Evolutionary conservation across 1,140 invertebrate genomes (phyloP), one percentile per base, ranked within the genome.

Genomic region (Lepidostoma basale): DNA sequence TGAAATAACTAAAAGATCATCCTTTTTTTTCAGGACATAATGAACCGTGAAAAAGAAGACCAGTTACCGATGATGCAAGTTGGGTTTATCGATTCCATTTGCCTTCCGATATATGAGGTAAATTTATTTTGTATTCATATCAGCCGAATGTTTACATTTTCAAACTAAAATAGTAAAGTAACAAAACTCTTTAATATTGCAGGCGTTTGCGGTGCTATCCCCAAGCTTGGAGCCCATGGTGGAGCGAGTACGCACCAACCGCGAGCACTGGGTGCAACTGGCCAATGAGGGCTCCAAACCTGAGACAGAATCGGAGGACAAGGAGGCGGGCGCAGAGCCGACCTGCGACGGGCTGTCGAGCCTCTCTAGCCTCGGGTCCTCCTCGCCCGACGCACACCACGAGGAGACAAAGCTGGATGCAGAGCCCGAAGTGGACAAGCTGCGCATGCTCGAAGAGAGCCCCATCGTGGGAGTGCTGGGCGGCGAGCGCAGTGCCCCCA

Each of bases 1-100:
- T 45, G 8, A 10, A 12, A 3, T 59, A 5, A 18, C 33, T 36
- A 20, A 59, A n/a, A n/a, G n/a, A n/a, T n/a, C n/a, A n/a, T n/a
- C n/a, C n/a, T n/a, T n/a, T 74, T 73, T 74, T 87, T 87, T 28
- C 77, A 95, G 92, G 93, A 95, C 76, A 95, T 97, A 82, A 98
- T 98, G 96, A 96, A 98, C 80, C 84, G 96, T 78, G 95, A 97
- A 75, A 97, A 97, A 82, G 92, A 96, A 81, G 93, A 97, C 77
- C 90, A 97, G 78, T 83, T 98, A 73, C 96, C 96, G 44, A 88
- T 90, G 76, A 97, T 98, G 95, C 96, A 98, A 88, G 93, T 98
- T 68, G 92, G 90, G 58, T 98, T 98, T 79, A 98, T 98, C 72
- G 95, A 98, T 81, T 92, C 92, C 22, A 97, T 98, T 75, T 98